Evolutionary conservation across 2,797 vertebrate genomes (phyloP), one percentile per base, ranked within the genome.

Genomic region (Clarias fuscus): DNA sequence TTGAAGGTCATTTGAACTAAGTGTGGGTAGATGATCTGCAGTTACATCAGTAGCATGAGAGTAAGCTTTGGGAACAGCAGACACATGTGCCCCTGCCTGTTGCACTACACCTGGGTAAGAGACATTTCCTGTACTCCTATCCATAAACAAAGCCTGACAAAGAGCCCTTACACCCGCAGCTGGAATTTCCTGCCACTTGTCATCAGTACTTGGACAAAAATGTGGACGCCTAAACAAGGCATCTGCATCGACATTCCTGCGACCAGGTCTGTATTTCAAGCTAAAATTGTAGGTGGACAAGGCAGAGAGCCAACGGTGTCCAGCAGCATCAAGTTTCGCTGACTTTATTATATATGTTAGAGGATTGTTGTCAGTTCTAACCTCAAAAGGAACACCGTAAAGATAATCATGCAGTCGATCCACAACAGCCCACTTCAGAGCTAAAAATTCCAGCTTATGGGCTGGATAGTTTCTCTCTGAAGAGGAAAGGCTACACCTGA

Each of bases 131-230:
- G 11, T 7, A 59, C 30, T 59, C 5, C 18, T 82, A 53, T 82
- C 37, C 2, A 11, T 14, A 27, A n/a, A 59, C 82, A 84, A 4
- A 6, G 22, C 43, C 59, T 30, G 70, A 37, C 78, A 82, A 20
- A 88, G 2, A 30, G 83, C 33, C 27, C 48, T 5, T 0, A 88
- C 61, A 13, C 83, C 68, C 1, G 48, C n/a, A 1, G 68, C 48
- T 37, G 77, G 43, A 67, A 85, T 87, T 64, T 85, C 68, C 11
- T 75, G 73, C n/a, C 65, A 30, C 13, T 17, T 4, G 6, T 67
- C 65, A 67, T 67, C 27, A 15, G 27, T 0, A 14, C 6, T 10
- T 15, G 5, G 5, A 0, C 10, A 11, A n/a, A 27, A 15, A 24
- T 67, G 13, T 15, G 13, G 65, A 15, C 13, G 5, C 2, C 13